Evolutionary conservation across 1,140 invertebrate genomes (phyloP).

Genomic region (Battus philenor): DNA sequence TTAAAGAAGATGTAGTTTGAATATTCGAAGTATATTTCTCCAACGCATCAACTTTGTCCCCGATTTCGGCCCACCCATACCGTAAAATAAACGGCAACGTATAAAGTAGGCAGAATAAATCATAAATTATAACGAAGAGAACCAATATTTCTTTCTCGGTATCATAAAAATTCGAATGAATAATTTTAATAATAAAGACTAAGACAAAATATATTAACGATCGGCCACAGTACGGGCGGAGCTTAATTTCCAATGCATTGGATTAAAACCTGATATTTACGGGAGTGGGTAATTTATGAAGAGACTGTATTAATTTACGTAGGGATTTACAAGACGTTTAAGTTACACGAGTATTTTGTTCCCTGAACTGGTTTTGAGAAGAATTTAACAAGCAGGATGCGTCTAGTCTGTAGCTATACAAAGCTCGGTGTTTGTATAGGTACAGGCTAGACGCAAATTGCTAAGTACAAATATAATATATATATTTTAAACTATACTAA

Average conservation of each 20-base stretch:
- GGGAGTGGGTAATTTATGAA: slow-evolving; percentile 49
- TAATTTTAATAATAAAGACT: slow-evolving; percentile 56
- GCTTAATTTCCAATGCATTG: slow-evolving; percentile 23
- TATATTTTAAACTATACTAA: too few species aligned
- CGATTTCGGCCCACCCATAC: slow-evolving; percentile 53
- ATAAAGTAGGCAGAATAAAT: slow-evolving; percentile 35
- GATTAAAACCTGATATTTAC: slow-evolving; percentile 39
- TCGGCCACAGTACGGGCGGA: slow-evolving; percentile 16
- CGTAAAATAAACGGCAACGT: slow-evolving; percentile 45
- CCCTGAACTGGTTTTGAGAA: slow-evolving; percentile 5
- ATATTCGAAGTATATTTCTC: too few species aligned
- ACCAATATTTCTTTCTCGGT: slow-evolving; percentile 45
- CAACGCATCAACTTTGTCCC: neutral
- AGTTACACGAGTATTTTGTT: slow-evolving; percentile 1
- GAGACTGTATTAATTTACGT: slow-evolving; percentile 33
- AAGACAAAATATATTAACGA: slow-evolving; percentile 52
- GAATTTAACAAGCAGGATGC: too few species aligned
- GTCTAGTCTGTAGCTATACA: too few species aligned
- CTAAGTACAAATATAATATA: too few species aligned
- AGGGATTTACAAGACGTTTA: slow-evolving; percentile 22
- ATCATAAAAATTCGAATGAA: slow-evolving; percentile 45
- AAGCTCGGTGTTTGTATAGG: too few species aligned
- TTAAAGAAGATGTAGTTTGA: too few species aligned
- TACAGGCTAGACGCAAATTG: too few species aligned
- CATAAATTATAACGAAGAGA: slow-evolving; percentile 62